phyloP scores from a whole-genome alignment of 2,113 vertebrate genomes.

The Taxidea taxus region DNA sequence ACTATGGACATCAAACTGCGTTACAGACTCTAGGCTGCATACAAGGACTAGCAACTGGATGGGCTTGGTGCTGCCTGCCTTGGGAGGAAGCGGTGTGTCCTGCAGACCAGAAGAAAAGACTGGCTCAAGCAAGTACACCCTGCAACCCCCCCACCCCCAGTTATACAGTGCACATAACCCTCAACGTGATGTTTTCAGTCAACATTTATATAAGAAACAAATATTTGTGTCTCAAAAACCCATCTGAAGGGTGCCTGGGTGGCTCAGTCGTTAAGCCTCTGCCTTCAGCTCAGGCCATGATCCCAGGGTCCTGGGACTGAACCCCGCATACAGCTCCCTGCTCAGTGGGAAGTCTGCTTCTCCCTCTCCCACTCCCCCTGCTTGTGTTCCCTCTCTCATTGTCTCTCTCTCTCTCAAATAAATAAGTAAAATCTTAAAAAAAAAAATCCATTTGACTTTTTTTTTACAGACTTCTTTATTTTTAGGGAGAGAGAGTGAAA shows the following conservation, averaged over 20 bases:
- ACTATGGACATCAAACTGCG: background rate
- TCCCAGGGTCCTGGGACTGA: no score
- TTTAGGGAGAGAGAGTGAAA: background rate
- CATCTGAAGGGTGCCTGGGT: background rate
- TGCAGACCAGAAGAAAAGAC: background rate
- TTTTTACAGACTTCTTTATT: background rate
- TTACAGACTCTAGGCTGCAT: background rate
- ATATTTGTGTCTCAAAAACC: background rate
- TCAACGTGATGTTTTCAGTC: background rate
- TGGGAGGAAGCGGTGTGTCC: background rate
- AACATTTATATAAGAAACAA: background rate
- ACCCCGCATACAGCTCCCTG: no score
- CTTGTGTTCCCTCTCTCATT: no score
- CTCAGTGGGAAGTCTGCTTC: no score
- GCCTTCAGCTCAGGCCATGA: no score
- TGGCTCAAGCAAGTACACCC: background rate
- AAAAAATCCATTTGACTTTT: background rate
- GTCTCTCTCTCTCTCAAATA: no score
- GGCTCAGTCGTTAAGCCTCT: no score
- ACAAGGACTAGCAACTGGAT: background rate
- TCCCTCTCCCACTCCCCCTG: no score
- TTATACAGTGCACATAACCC: background rate
- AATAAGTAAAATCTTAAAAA: no score
- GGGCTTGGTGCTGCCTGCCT: background rate
- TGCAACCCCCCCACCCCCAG: background rate